Evolutionary conservation across 1,140 invertebrate genomes (phyloP).

Genomic region (Cepaea nemoralis): DNA sequence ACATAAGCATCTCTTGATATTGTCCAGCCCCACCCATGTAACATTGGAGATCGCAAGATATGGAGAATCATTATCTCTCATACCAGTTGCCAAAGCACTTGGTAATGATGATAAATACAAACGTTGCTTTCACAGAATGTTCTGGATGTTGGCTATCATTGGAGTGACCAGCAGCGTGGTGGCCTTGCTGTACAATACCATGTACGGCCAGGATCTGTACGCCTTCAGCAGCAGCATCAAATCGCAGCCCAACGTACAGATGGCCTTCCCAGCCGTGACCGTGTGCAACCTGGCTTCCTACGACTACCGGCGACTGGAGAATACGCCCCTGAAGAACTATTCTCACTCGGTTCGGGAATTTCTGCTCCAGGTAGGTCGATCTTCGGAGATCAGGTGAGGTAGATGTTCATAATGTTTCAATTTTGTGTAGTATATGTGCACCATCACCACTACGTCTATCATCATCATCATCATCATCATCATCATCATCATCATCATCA

Average conservation of each 20-base stretch:
- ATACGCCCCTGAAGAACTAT: not conserved
- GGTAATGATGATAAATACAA: no score
- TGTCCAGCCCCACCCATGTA: no score
- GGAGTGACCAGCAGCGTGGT: not conserved
- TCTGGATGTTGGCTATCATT: not conserved
- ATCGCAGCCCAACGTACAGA: not conserved
- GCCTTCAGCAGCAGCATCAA: slow-evolving; percentile 1
- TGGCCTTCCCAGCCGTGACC: slow-evolving; percentile 23
- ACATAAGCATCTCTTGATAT: no score
- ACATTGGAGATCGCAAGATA: no score
- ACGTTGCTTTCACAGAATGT: not conserved
- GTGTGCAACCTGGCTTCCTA: slow-evolving; percentile 13
- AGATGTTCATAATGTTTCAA: no score
- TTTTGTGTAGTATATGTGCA: no score
- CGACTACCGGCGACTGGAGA: not conserved
- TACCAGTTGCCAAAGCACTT: no score
- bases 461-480: no score
- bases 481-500: no score
- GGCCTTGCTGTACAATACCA: not conserved
- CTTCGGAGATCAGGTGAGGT: no score
- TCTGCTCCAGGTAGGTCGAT: slow-evolving; percentile 4
- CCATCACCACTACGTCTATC: no score
- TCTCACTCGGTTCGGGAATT: not conserved
- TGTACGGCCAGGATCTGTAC: not conserved
- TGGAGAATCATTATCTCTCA: no score